A percentile compares a stretch with the other conserved stretches of the same genome.
Evolutionary conservation across 2,797 vertebrate species (phyloP).

Genomic region (Melopsittacus undulatus): DNA sequence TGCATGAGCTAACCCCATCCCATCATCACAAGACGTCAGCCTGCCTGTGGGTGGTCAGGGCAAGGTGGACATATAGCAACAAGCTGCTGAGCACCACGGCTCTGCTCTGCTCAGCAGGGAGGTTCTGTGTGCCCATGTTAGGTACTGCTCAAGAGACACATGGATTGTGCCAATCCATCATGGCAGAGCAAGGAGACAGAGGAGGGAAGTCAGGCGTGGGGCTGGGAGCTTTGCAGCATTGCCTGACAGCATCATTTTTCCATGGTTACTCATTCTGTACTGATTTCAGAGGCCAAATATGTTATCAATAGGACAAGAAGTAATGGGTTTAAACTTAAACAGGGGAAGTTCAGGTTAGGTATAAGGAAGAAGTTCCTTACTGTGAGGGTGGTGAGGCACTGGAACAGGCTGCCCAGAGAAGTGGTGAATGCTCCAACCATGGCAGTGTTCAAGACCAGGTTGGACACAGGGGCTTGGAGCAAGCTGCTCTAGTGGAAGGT

Average conservation of each 20-base stretch:
- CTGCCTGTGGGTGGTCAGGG: not conserved
- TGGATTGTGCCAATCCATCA: not conserved
- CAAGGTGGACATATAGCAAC: rapidly evolving
- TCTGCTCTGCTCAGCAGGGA: not conserved
- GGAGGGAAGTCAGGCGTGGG: not conserved
- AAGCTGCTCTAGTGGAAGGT: too few relatives aligned
- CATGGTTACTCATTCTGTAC: not conserved
- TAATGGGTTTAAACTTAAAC: not conserved
- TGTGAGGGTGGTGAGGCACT: too few relatives aligned
- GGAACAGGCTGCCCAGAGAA: too few relatives aligned
- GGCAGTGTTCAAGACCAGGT: too few relatives aligned
- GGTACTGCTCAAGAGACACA: not conserved
- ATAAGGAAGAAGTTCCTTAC: too few relatives aligned
- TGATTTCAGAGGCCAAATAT: not conserved
- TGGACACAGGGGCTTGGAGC: too few relatives aligned
- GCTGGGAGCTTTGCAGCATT: not conserved
- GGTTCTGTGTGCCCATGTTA: not conserved
- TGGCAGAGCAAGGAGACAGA: not conserved
- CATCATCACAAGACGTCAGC: rapidly evolving
- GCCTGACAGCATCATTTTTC: rapidly evolving
- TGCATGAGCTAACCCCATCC: not conserved
- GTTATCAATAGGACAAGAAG: not conserved
- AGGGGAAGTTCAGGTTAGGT: not conserved
- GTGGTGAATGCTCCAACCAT: too few relatives aligned
- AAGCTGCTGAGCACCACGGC: not conserved